These are phyloP conservation scores for Cryptocephalus moraei DNA, from an alignment of 2,888 invertebrate species.

Conservation along the genomic window DNA sequence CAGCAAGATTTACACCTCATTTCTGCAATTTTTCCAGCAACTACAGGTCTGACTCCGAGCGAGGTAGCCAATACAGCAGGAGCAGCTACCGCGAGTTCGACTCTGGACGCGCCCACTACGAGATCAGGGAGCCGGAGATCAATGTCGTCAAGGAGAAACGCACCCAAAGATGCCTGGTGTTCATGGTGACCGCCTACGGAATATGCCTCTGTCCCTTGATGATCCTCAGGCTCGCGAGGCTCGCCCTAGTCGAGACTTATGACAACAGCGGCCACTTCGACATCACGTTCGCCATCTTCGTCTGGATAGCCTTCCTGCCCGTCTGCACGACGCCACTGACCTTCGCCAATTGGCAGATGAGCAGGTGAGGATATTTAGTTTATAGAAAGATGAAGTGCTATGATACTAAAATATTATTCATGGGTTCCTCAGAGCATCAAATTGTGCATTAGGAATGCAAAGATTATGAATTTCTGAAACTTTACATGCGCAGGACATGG, in stretches of 20 bases:
- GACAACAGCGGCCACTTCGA: constrained; percentile 58
- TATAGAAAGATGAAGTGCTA: too few species aligned
- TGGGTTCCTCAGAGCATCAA: too few species aligned
- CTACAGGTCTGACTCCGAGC: constrained; percentile 20
- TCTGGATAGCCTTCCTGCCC: constrained; percentile 61
- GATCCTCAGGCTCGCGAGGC: constrained; percentile 47
- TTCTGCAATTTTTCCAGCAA: neutral
- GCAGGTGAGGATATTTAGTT: constrained; percentile 33
- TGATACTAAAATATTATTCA: too few species aligned
- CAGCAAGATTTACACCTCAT: too few species aligned
- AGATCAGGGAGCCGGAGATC: constrained; percentile 45
- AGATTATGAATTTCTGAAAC: too few species aligned
- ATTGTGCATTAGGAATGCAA: too few species aligned
- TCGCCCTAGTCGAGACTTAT: constrained; percentile 57
- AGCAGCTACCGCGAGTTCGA: constrained; percentile 25
- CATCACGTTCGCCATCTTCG: constrained; percentile 55
- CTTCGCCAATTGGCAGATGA: constrained; percentile 55
- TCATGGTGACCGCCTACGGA: constrained; percentile 56
- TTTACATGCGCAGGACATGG: too few species aligned
- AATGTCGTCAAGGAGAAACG: constrained; percentile 52
- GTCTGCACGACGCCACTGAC: constrained; percentile 55
- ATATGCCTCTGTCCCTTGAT: constrained; percentile 58
- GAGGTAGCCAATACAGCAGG: constrained; percentile 28
- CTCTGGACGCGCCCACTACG: constrained; percentile 33
- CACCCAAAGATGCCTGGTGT: constrained; percentile 55